These are phyloP conservation scores for Trinectes maculatus DNA, from an alignment of 2,113 vertebrate genomes.

Conservation along the genomic window DNA sequence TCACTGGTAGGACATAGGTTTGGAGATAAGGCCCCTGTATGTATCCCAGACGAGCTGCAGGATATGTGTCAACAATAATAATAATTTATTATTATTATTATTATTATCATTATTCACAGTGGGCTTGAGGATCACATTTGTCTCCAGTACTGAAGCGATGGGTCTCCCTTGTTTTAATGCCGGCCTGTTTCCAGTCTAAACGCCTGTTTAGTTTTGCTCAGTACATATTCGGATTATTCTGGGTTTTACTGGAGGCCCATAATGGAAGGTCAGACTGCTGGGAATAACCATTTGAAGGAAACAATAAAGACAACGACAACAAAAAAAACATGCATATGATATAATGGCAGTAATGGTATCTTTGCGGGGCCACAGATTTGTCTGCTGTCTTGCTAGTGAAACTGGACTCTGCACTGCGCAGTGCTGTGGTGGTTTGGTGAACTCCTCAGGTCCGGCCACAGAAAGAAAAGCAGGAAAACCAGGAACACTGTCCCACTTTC, in stretches of 20 bases:
- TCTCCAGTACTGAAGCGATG: background rate
- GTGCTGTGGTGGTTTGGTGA: slow-evolving; percentile 4
- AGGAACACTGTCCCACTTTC: slow-evolving; percentile 42
- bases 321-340: too few species aligned
- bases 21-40: slow-evolving; percentile 4
- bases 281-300: too few species aligned
- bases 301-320: too few species aligned
- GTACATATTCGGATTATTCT: background rate
- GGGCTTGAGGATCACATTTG: background rate
- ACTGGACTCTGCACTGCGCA: too few species aligned
- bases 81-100: too few species aligned
- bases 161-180: background rate
- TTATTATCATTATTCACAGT: too few species aligned
- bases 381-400: too few species aligned
- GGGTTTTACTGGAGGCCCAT: too few species aligned
- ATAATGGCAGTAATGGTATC: too few species aligned
- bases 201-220: background rate
- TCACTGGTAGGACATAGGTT: background rate
- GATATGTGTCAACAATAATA: too few species aligned
- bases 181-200: background rate
- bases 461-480: slow-evolving; percentile 33
- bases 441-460: slow-evolving; percentile 5
- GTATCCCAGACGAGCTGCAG: slow-evolving; percentile 13
- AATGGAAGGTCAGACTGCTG: too few species aligned
- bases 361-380: too few species aligned